Base-by-base conservation (phyloP, 2,888 invertebrate species). In the Aphodius sticticus region DNA sequence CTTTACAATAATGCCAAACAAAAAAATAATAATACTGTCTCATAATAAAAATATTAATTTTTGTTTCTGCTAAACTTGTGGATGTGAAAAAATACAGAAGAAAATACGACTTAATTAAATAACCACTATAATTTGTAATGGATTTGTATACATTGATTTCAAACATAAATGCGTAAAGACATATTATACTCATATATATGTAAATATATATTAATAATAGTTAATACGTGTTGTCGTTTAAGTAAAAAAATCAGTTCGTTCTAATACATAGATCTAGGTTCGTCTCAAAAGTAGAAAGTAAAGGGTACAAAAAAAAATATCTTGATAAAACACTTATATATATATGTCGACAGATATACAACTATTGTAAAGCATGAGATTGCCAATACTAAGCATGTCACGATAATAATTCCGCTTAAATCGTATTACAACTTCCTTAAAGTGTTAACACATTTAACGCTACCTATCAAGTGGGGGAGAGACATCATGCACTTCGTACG, bases 171-270 rank as follows among this genome's bases (percentile, higher is more conserved):
- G 80, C 80, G 36, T 77, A 69, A 69, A 69, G 77, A 71, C 74
- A 77, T 77, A 77, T 74, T 16, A 78, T 80, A 77, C 53, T 77
- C 76, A 77, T 78, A 77, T 70, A 77, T 76, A 71, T 76, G 69
- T 70, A 38, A 70, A 69, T 71, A 70, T 72, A 77, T 69, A 69
- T 26, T 26, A 26, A 77, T 70, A 71, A 71, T 37, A 71, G 53
- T 79, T 35, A 69, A 78, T 78, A 78, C 76, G 69, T 69, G 69
- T 12, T 69, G 53, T 77, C 69, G 77, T 79, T 80, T 82, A 84
- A 80, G 81, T 82, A 83, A 84, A 85, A 74, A 85, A 83, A 83
- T 84, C 84, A 84, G 84, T 85, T 84, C 84, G 79, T 80, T 82
- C 83, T 81, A 81, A 80, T 37, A 82, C 79, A 81, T 77, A 53